Evolutionary conservation across 2,113 vertebrate genomes (phyloP).

Genomic region (Tor tambroides): DNA sequence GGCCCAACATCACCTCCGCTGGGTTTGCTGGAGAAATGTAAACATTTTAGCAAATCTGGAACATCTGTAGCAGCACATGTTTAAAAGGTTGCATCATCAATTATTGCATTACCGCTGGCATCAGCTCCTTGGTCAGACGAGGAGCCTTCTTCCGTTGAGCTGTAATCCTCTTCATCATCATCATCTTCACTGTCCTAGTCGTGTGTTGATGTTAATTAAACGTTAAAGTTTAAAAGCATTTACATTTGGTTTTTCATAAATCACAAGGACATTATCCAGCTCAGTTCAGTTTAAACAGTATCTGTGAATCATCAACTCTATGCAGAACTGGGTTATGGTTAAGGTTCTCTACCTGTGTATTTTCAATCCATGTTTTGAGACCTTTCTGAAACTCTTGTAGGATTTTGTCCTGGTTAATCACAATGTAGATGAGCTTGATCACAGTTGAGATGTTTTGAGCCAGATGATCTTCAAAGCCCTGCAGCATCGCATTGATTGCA

Average conservation of each 20-base stretch:
- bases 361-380: constrained; percentile 56
- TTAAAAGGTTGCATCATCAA: not conserved
- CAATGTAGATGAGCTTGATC: constrained; percentile 62
- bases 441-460: constrained; percentile 27
- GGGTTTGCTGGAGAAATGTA: constrained; percentile 15
- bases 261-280: no score
- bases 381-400: constrained; percentile 55
- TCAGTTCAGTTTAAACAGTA: no score
- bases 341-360: constrained; percentile 34
- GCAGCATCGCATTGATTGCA: constrained; percentile 58
- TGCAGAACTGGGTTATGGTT: not conserved
- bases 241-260: not conserved
- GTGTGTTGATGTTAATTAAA: not conserved
- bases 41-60: not conserved
- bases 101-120: constrained; percentile 16
- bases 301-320: no score
- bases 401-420: constrained; percentile 49
- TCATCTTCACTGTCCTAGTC: constrained; percentile 21
- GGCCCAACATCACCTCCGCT: constrained; percentile 58
- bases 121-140: constrained; percentile 50
- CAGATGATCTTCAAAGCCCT: constrained; percentile 63
- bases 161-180: not conserved
- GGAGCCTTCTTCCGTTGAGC: constrained; percentile 9
- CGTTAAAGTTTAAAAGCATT: not conserved
- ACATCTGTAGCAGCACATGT: not conserved